Evolutionary conservation across 1,140 invertebrate species (phyloP).

Genomic region (Zaprionus ornatus): DNA sequence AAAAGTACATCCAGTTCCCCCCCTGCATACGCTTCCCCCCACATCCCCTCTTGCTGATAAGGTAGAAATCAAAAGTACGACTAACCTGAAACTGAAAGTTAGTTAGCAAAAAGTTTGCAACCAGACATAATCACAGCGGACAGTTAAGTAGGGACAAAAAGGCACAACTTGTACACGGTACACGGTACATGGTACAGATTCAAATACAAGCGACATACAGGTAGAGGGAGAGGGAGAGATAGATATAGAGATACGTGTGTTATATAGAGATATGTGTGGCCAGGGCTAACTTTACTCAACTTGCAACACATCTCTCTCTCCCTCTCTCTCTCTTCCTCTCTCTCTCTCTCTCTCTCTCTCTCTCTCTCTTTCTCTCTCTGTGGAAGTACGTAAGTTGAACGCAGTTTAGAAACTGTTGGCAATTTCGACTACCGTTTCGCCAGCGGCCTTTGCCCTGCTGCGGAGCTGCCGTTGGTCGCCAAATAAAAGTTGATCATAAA

Average conservation of each 20-base stretch:
- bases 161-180: background rate
- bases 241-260: background rate
- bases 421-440: conserved; percentile 8
- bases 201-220: conserved; percentile 4
- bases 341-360: background rate
- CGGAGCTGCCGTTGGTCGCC: conserved; percentile 25
- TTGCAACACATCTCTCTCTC: conserved; percentile 54
- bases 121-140: conserved; percentile 55
- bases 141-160: background rate
- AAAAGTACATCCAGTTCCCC: conserved; percentile 38
- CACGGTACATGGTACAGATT: background rate
- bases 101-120: conserved; percentile 52
- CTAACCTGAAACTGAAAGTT: conserved; percentile 49
- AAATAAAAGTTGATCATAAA: conserved; percentile 78
- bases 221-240: background rate
- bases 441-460: background rate
- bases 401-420: conserved; percentile 8
- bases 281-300: conserved; percentile 61
- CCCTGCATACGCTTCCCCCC: no score
- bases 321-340: conserved; percentile 3
- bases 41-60: no score
- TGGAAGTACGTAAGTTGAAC: background rate
- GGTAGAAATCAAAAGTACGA: conserved; percentile 27
- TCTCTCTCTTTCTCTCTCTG: background rate
- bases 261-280: conserved; percentile 14